A percentile compares a stretch with the other conserved stretches of the same genome.
These are phyloP conservation scores for Balanococcus diminutus DNA, from an alignment of 2,888 invertebrate species.

Conservation along the genomic window DNA sequence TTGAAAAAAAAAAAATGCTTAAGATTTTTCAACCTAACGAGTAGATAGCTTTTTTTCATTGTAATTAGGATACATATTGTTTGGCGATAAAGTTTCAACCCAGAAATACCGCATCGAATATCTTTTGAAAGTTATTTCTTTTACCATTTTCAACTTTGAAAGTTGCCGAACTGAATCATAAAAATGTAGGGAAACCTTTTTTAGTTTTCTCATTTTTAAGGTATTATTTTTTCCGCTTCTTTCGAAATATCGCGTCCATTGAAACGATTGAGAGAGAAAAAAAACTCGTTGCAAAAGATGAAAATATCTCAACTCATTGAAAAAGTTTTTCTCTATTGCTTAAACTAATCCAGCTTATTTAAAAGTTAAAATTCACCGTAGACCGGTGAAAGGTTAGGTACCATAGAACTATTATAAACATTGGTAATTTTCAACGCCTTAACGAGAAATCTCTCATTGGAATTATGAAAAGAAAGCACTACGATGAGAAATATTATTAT, in stretches of 20 bases:
- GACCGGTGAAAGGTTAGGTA: background rate
- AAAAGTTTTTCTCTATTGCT: background rate
- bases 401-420: no score
- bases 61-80: conserved; percentile 8
- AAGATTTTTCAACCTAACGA: background rate
- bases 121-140: conserved; percentile 1
- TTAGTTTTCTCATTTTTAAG: conserved; percentile 11
- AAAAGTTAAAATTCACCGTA: conserved; percentile 1
- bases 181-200: conserved; percentile 6
- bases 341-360: conserved; percentile 22
- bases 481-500: no score
- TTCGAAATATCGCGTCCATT: conserved; percentile 20
- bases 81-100: conserved; percentile 2
- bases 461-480: background rate
- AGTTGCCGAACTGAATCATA: background rate
- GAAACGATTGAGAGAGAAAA: conserved; percentile 8
- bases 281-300: background rate
- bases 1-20: background rate
- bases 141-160: background rate
- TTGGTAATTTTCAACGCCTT: background rate
- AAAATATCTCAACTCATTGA: background rate
- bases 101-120: background rate
- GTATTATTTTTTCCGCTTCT: background rate
- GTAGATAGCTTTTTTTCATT: background rate
- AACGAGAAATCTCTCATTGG: background rate